These are phyloP conservation scores for Tetramorium simillimum DNA, from an alignment of 1,140 invertebrate genomes.

Conservation along the genomic window DNA sequence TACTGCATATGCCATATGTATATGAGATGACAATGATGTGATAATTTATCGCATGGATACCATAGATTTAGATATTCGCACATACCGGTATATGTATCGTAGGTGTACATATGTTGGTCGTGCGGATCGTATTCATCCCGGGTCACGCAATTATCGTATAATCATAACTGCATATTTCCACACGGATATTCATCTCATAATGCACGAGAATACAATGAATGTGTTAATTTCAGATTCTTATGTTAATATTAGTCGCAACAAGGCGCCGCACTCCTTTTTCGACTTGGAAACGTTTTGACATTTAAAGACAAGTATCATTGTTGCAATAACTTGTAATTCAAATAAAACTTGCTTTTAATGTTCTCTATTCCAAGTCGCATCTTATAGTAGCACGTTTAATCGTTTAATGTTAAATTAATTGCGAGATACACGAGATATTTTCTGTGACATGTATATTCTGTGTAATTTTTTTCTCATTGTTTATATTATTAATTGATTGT, in stretches of 20 bases:
- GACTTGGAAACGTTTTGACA: slow-evolving; percentile 6
- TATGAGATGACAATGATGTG: slow-evolving; percentile 46
- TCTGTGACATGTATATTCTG: neutral
- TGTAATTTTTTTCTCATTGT: neutral
- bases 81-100: neutral
- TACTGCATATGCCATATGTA: neutral
- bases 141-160: slow-evolving; percentile 23
- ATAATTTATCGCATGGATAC: slow-evolving; percentile 4
- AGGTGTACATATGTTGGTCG: neutral
- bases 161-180: neutral
- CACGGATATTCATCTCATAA: slow-evolving; percentile 35
- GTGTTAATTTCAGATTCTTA: slow-evolving; percentile 25
- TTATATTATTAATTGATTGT: neutral
- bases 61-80: neutral
- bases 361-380: neutral
- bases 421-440: neutral
- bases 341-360: neutral
- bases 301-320: slow-evolving; percentile 19
- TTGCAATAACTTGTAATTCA: slow-evolving; percentile 27
- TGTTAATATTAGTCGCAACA: neutral
- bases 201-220: neutral
- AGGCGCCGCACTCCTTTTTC: neutral
- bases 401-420: neutral
- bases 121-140: neutral
- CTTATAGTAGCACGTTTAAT: neutral